Conservation (phyloP, 2,888 invertebrate species). For the Margaritifera margaritifera region DNA sequence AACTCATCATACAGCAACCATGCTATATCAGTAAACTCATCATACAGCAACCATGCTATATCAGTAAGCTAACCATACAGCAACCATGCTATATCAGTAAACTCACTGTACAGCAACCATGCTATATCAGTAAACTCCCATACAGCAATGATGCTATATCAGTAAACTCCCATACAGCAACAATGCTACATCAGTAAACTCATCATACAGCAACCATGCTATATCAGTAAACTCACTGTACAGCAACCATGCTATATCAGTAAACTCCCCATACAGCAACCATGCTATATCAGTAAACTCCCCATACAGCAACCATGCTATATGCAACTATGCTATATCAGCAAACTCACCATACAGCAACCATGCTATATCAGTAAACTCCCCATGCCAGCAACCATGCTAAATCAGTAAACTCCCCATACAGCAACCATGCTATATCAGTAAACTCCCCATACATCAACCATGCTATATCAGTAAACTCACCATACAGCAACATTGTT, state of each 20-base stretch:
- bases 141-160: not conserved
- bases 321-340: no score
- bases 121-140: not conserved
- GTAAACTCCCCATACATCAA: not conserved
- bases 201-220: not conserved
- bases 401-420: not conserved
- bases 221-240: no score
- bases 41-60: no score
- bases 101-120: not conserved
- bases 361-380: no score
- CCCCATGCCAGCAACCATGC: no score
- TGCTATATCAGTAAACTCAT: no score
- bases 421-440: not conserved
- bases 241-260: not conserved
- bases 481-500: not conserved
- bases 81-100: not conserved
- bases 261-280: not conserved
- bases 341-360: no score
- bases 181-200: not conserved
- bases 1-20: no score
- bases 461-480: not conserved
- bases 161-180: not conserved
- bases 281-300: no score
- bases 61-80: no score
- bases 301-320: no score